phyloP scores from a whole-genome alignment of 2,888 invertebrate species.

The Atherix ibis region DNA sequence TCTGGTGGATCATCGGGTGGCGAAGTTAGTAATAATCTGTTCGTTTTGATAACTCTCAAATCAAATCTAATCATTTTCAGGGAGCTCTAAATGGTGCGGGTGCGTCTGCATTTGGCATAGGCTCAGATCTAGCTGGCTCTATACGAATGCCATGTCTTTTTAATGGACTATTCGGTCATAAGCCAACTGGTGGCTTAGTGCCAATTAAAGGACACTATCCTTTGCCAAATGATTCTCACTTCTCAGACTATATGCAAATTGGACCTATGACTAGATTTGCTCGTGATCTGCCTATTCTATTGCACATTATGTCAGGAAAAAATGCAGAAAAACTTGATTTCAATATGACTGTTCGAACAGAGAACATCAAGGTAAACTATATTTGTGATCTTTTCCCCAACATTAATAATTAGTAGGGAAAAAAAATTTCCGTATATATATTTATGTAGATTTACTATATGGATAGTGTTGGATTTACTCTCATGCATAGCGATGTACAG shows the following conservation, averaged over 20 bases:
- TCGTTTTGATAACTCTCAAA: background rate
- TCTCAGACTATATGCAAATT: constrained; percentile 37
- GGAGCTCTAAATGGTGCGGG: constrained; percentile 56
- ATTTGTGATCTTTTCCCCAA: no score
- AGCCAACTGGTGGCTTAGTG: constrained; percentile 52
- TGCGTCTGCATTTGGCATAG: constrained; percentile 60
- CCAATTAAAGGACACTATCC: constrained; percentile 47
- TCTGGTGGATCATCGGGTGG: constrained; percentile 83
- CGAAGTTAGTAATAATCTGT: constrained; percentile 39
- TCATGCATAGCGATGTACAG: constrained; percentile 18
- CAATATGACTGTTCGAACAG: constrained; percentile 35
- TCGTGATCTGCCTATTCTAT: constrained; percentile 51
- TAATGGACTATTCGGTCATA: constrained; percentile 78
- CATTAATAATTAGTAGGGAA: no score
- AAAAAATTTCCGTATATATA: no score
- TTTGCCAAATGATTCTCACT: constrained; percentile 33
- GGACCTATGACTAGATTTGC: constrained; percentile 70
- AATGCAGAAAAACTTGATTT: constrained; percentile 33
- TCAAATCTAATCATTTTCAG: constrained; percentile 25
- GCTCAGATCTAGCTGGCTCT: constrained; percentile 78
- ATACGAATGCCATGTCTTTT: constrained; percentile 74
- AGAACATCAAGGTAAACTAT: constrained; percentile 32
- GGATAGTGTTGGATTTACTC: constrained; percentile 14
- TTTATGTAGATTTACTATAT: constrained; percentile 4
- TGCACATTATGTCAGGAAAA: constrained; percentile 43